Base-by-base conservation (phyloP, 2,113 vertebrate genomes). In the Oostethus manadensis region DNA sequence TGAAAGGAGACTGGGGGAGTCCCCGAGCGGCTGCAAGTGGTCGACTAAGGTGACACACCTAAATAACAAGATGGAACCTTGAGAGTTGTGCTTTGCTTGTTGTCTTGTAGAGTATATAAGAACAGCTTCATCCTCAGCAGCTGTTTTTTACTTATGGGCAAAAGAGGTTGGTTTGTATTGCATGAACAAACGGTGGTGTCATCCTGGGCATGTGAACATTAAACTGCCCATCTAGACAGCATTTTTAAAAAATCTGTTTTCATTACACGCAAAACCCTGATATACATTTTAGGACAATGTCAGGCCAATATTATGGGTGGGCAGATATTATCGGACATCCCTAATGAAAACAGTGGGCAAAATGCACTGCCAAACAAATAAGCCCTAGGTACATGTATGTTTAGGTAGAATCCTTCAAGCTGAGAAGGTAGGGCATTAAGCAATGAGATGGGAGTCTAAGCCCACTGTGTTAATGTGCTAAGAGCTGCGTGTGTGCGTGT, bases 21-120 rank as follows among this genome's bases (percentile, higher is more conserved):
- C 89, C 91, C 91, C 74, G 79, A 90, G 88, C 86, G 85, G 89
- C 64, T 64, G 87, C 88, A 80, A 76, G 60, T 71, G 84, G 81
- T 92, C 80, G 88, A 85, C 81, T 88, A 86, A 88, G 89, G 92
- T 90, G 91, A 92, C 92, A 92, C 86, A 85, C 86, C 81, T 86
- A 88, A 89, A 92, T 33, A 94, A 91, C 93, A 82, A 93, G 90
- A 89, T 89, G 62, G 59, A 21, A 29, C 66, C 20, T 21, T 61
- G 21, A 21, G 68, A 61, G 23, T 44, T 18, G 4, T 33, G 11
- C 17, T 51, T 17, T 53, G 22, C 17, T 3, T 14, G 17, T 18
- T 35, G 51, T 35, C n/a, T 6, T 2, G 29, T 29, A 18, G 5
- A 8, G 29, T 51, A 9, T n/a, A 35, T n/a, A 17, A 51, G 22